Percentiles rank a stretch among this genome's conserved stretches.
Conservation (phyloP, 2,888 invertebrate species). For the Slavum lentiscoides region DNA sequence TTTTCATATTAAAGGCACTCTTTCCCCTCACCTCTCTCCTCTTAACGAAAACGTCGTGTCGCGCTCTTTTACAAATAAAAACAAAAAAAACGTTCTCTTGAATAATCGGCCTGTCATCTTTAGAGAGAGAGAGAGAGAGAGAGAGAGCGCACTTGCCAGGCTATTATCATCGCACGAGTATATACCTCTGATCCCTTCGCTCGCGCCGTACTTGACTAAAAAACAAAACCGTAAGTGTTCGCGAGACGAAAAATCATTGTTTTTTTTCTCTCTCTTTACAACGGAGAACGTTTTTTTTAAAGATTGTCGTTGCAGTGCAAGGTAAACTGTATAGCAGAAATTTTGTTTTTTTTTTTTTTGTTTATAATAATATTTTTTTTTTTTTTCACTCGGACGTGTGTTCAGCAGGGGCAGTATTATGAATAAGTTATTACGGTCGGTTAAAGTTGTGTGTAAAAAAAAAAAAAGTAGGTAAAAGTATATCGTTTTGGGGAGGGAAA, state of each 20-base stretch:
- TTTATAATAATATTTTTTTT: background rate
- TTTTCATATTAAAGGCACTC: constrained; percentile 8
- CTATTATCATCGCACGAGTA: constrained; percentile 27
- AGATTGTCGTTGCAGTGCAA: background rate
- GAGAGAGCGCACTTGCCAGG: constrained; percentile 31
- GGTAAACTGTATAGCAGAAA: background rate
- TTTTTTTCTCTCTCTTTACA: too few relatives aligned
- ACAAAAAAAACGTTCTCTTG: constrained; percentile 41
- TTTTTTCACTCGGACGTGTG: background rate
- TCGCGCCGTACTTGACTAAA: constrained; percentile 13
- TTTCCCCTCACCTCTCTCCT: background rate
- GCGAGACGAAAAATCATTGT: constrained; percentile 15
- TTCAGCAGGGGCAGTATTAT: background rate
- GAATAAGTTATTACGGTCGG: constrained; percentile 16
- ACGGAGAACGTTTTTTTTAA: constrained; percentile 10
- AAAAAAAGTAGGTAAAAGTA: background rate
- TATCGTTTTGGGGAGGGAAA: background rate
- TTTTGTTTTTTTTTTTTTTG: background rate
- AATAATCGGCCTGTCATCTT: constrained; percentile 51
- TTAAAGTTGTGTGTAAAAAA: background rate
- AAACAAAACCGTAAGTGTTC: constrained; percentile 41
- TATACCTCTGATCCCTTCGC: constrained; percentile 18
- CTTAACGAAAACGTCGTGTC: background rate
- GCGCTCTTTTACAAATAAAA: constrained; percentile 34
- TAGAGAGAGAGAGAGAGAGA: constrained; percentile 28